These are phyloP conservation scores for Synaphobranchus kaupii DNA, from an alignment of 2,797 vertebrate species.

Conservation along the genomic window DNA sequence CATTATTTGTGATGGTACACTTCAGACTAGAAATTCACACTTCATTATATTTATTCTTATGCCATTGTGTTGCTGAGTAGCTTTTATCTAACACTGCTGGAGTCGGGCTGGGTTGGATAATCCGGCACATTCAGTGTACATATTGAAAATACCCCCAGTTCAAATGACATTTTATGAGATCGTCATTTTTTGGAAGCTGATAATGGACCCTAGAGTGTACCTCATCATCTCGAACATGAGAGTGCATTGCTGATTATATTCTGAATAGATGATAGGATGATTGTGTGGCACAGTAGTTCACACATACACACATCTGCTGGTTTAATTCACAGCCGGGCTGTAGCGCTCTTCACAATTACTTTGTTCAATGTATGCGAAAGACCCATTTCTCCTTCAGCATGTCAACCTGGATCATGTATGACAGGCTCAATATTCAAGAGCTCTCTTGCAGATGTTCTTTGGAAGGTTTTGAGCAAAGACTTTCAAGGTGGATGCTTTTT, in stretches of 20 bases:
- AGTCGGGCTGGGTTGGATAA: not conserved
- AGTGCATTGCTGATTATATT: not conserved
- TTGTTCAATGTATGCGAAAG: not conserved
- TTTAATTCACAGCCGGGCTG: not conserved
- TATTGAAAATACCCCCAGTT: not conserved
- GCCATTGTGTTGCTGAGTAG: constrained; percentile 43
- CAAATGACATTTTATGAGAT: not conserved
- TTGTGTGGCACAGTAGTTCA: not conserved
- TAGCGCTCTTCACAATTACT: not conserved
- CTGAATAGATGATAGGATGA: not conserved
- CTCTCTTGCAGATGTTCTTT: not conserved
- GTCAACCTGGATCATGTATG: not conserved
- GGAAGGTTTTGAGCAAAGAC: not conserved
- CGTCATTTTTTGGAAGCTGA: not conserved
- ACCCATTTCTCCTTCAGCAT: not conserved
- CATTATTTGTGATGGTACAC: constrained; percentile 55
- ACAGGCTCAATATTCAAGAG: not conserved
- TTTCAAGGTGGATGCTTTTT: not conserved
- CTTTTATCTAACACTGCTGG: constrained; percentile 25
- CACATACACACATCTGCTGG: not conserved
- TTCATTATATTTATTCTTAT: constrained; percentile 52
- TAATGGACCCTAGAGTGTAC: not conserved
- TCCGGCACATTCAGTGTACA: not conserved
- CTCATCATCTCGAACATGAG: not conserved
- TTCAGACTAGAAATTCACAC: constrained; percentile 58